Evolutionary conservation across 2,888 invertebrate species (phyloP).

Genomic region (Priocnemis perturbator): DNA sequence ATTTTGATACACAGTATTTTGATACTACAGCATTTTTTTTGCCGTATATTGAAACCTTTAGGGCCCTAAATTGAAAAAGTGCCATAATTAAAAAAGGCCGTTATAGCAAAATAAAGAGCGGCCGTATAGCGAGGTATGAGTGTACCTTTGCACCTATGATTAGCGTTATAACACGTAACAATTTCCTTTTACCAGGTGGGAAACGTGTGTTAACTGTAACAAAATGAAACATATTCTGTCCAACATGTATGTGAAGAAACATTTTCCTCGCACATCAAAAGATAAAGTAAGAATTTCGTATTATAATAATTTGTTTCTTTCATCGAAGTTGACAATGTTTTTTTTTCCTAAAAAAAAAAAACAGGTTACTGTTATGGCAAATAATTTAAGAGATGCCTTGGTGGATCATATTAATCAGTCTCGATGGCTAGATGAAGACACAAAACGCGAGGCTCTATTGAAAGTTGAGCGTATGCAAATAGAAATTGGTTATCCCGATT

Average conservation of each 20-base stretch:
- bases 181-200: background rate
- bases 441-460: background rate
- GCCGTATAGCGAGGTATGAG: too few species aligned
- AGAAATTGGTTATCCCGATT: background rate
- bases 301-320: background rate
- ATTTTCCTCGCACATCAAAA: background rate
- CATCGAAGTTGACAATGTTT: background rate
- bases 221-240: background rate
- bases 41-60: too few species aligned
- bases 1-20: too few species aligned
- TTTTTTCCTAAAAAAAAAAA: background rate
- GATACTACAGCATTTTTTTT: too few species aligned
- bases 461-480: background rate
- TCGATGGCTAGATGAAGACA: background rate
- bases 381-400: background rate
- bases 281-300: background rate
- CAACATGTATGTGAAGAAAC: slow-evolving; percentile 5
- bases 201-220: background rate
- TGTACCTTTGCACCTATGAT: too few species aligned
- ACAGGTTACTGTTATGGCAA: background rate
- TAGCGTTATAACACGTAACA: too few species aligned
- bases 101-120: too few species aligned
- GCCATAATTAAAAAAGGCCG: too few species aligned
- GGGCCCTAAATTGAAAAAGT: too few species aligned
- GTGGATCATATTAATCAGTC: background rate